These are phyloP conservation scores for Scelioninae gen. 1 DNA, from an alignment of 2,888 invertebrate species.

Conservation along the genomic window DNA sequence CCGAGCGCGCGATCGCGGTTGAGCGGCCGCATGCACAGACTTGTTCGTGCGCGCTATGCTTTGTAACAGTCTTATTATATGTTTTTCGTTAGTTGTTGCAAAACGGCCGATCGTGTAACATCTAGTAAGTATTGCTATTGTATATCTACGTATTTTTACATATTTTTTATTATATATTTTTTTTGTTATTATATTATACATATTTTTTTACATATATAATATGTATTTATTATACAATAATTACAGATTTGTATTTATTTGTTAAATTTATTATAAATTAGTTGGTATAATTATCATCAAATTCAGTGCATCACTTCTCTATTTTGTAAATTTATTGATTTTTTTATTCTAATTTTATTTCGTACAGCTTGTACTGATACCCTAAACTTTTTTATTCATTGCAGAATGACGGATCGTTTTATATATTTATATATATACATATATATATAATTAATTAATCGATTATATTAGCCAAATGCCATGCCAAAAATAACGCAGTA, in stretches of 20 bases:
- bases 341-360: constrained; percentile 14
- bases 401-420: not conserved
- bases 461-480: constrained; percentile 15
- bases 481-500: constrained; percentile 33
- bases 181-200: no score
- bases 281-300: not conserved
- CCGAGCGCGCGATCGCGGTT: constrained; percentile 11
- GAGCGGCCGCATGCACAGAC: constrained; percentile 7
- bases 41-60: constrained; percentile 38
- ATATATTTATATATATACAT: not conserved
- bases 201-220: no score
- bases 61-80: constrained; percentile 1
- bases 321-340: constrained; percentile 19
- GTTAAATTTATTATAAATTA: constrained; percentile 6
- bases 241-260: constrained; percentile 15
- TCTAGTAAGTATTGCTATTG: constrained; percentile 31
- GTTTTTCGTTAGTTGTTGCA: constrained; percentile 18
- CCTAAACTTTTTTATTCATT: constrained; percentile 1
- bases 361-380: constrained; percentile 12
- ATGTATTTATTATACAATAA: no score
- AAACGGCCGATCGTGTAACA: constrained; percentile 17
- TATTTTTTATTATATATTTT: not conserved
- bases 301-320: constrained; percentile 11
- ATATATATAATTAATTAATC: not conserved
- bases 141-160: constrained; percentile 8